Evolutionary conservation across 2,113 vertebrate species (phyloP).

Genomic region (Numenius arquata): DNA sequence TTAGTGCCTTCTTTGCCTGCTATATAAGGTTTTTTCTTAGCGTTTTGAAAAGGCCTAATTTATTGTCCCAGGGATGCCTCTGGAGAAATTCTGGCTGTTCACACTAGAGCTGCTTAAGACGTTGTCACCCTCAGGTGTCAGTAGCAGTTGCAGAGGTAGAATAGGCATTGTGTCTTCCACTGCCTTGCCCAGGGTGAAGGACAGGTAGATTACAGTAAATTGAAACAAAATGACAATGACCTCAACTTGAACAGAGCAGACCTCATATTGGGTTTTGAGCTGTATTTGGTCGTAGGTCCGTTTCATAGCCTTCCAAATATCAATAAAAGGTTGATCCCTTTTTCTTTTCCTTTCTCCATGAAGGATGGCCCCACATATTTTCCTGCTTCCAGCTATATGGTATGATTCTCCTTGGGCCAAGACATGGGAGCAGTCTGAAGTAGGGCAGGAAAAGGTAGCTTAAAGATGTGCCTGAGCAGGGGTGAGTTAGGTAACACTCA

Average conservation of each 20-base stretch:
- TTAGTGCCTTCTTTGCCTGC: neutral
- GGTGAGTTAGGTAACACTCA: neutral
- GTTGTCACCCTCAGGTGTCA: neutral
- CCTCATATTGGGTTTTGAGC: neutral
- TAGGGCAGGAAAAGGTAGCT: neutral
- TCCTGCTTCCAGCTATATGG: neutral
- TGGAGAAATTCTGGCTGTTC: neutral
- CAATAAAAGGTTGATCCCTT: neutral
- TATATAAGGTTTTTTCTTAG: neutral
- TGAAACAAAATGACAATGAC: neutral
- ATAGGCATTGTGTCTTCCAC: neutral
- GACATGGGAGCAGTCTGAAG: neutral
- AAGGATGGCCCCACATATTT: neutral
- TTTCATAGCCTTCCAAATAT: neutral
- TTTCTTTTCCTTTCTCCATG: neutral
- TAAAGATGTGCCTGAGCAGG: neutral
- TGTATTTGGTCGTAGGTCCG: neutral
- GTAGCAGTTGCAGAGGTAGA: neutral
- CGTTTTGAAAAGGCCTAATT: neutral
- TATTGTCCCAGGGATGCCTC: neutral
- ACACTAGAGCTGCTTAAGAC: neutral
- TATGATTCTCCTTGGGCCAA: neutral
- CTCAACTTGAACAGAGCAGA: neutral
- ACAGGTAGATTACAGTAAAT: neutral
- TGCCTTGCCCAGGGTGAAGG: neutral